phyloP scores from a whole-genome alignment of 2,888 invertebrate genomes.

The Melanostoma scalare region DNA sequence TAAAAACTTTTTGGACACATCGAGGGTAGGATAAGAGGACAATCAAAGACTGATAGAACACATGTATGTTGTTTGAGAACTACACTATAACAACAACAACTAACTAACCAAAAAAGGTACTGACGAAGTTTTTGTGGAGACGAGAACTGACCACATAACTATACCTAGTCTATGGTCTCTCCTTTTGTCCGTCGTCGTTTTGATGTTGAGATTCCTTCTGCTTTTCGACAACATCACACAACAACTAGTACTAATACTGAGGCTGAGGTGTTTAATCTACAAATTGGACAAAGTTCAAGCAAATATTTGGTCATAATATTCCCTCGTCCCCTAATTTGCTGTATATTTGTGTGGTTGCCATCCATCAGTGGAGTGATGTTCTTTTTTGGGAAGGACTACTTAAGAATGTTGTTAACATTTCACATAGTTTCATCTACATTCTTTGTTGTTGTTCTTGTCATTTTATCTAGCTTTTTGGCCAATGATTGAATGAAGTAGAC shows the following conservation, averaged over 20 bases:
- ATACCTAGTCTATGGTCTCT: background rate
- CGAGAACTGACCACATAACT: constrained; percentile 25
- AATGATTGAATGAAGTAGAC: constrained; percentile 56
- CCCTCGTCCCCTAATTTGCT: constrained; percentile 4
- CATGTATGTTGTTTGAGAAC: constrained; percentile 22
- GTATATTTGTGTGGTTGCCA: constrained; percentile 22
- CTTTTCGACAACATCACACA: constrained; percentile 29
- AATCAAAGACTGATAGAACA: constrained; percentile 31
- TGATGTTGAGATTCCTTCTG: constrained; percentile 50
- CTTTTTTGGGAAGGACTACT: constrained; percentile 19
- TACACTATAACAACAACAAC: constrained; percentile 18
- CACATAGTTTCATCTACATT: constrained; percentile 34
- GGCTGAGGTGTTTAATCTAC: constrained; percentile 70
- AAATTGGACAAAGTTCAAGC: constrained; percentile 71
- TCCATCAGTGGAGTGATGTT: constrained; percentile 29
- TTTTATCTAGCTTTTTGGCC: constrained; percentile 18
- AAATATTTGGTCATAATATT: constrained; percentile 70
- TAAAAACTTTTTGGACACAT: constrained; percentile 66
- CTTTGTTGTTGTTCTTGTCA: constrained; percentile 20
- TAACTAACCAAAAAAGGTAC: constrained; percentile 49
- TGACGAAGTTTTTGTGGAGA: constrained; percentile 38
- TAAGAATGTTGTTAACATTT: constrained; percentile 66
- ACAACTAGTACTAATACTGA: constrained; percentile 23
- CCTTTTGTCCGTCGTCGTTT: constrained; percentile 10
- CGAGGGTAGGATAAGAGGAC: constrained; percentile 15